phyloP scores from a whole-genome alignment of 2,797 vertebrate genomes.

The Eupleurogrammus muticus region DNA sequence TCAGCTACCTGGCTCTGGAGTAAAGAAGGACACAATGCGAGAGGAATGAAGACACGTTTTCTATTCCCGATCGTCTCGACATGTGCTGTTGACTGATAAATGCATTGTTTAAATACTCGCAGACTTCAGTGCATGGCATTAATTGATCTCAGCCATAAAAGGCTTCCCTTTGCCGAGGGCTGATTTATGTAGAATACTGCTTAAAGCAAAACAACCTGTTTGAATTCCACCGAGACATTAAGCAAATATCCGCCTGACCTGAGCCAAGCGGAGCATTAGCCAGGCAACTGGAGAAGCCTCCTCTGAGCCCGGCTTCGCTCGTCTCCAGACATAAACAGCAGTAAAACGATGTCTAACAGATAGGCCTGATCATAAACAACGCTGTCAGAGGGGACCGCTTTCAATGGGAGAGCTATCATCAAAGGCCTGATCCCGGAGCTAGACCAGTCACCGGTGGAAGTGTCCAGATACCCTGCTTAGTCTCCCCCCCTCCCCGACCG shows the following conservation, averaged over 20 bases:
- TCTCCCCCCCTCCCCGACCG: constrained; percentile 5
- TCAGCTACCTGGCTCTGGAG: constrained; percentile 91
- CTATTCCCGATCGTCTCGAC: constrained; percentile 29
- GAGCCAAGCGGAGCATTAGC: constrained; percentile 83
- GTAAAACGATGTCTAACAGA: constrained; percentile 81
- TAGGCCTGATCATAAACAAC: constrained; percentile 80
- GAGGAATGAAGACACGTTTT: constrained; percentile 10
- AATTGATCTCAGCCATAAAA: constrained; percentile 69
- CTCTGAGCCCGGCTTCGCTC: constrained; percentile 63
- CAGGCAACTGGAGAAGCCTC: constrained; percentile 74
- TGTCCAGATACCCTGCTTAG: constrained; percentile 38
- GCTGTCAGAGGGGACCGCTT: constrained; percentile 69
- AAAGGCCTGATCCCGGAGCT: constrained; percentile 66
- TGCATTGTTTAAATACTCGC: constrained; percentile 25
- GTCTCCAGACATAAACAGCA: constrained; percentile 84
- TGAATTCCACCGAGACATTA: constrained; percentile 72
- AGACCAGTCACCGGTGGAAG: constrained; percentile 63
- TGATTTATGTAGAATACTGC: constrained; percentile 67
- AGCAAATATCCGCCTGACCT: constrained; percentile 73
- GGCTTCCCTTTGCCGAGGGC: constrained; percentile 45
- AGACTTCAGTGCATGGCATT: constrained; percentile 24
- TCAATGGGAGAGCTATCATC: constrained; percentile 72
- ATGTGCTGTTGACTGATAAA: constrained; percentile 39
- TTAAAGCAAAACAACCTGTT: constrained; percentile 76
- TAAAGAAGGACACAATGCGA: constrained; percentile 38